Percentiles rank a stretch among this genome's conserved stretches.
These are phyloP conservation scores for Macroglossus sobrinus DNA, from an alignment of 2,113 vertebrate genomes.

Conservation along the genomic window DNA sequence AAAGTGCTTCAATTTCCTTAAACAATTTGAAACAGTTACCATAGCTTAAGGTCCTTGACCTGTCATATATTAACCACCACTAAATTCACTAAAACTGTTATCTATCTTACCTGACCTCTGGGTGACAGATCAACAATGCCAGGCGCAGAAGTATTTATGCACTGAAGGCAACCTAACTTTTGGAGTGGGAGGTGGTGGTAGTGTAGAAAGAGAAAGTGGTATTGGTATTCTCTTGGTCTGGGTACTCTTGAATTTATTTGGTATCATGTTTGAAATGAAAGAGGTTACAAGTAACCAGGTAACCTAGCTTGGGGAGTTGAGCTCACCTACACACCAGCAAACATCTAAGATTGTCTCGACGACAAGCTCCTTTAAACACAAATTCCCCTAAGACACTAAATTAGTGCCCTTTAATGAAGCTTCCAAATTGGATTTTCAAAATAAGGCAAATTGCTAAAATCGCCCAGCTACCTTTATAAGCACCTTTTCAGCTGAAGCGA, in stretches of 20 bases:
- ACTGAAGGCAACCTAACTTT: not conserved
- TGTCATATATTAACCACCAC: not conserved
- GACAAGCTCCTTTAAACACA: constrained; percentile 65
- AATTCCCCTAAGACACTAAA: constrained; percentile 62
- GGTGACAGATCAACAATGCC: not conserved
- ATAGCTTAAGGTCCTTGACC: not conserved
- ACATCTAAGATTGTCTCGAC: constrained; percentile 56
- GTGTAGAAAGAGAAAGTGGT: no score
- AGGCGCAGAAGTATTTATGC: not conserved
- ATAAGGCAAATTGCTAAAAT: constrained; percentile 68
- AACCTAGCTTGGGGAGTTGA: constrained; percentile 59
- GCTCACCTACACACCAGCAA: constrained; percentile 57
- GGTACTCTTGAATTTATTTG: not conserved
- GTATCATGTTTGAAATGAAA: constrained; percentile 34
- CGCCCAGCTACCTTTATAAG: constrained; percentile 65
- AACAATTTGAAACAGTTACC: not conserved
- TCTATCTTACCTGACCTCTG: not conserved
- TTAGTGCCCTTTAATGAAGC: constrained; percentile 73
- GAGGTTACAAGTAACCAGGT: constrained; percentile 42
- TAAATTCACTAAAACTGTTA: not conserved
- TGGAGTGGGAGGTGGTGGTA: not conserved
- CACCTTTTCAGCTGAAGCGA: constrained; percentile 70
- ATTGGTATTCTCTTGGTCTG: not conserved
- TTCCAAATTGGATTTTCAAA: constrained; percentile 76
- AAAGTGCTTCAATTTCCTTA: not conserved